Evolutionary conservation across 2,113 vertebrate species (phyloP).

Genomic region (Oncorhynchus kisutch): DNA sequence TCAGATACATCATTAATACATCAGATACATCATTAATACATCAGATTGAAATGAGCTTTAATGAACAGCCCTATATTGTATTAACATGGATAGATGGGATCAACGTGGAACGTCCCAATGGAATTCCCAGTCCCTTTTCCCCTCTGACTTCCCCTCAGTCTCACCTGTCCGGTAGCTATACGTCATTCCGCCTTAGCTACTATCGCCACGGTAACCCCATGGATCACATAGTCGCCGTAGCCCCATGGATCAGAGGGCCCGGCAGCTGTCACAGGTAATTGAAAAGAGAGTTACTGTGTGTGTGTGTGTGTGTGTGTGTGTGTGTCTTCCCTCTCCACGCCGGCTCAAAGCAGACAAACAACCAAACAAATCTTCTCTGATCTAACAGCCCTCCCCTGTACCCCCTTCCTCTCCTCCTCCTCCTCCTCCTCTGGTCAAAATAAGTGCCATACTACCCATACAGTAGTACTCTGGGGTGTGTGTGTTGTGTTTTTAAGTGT

Average conservation of each 20-base stretch:
- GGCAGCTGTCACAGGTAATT: slow-evolving; percentile 73
- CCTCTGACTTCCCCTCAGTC: background rate
- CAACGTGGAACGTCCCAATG: too few relatives aligned
- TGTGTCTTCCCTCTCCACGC: too few relatives aligned
- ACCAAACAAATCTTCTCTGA: slow-evolving; percentile 62
- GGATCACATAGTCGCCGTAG: slow-evolving; percentile 61
- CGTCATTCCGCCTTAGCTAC: slow-evolving; percentile 59
- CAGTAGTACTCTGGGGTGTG: too few relatives aligned
- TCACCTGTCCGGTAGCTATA: slow-evolving; percentile 2
- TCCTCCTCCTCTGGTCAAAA: background rate
- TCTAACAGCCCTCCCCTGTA: slow-evolving; percentile 45
- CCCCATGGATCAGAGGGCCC: slow-evolving; percentile 67
- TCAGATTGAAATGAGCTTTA: too few relatives aligned
- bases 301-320: too few relatives aligned
- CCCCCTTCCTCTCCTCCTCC: slow-evolving; percentile 12
- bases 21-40: too few relatives aligned
- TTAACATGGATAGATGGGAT: background rate
- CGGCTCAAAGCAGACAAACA: slow-evolving; percentile 20
- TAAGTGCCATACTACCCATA: too few relatives aligned
- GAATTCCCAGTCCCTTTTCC: background rate
- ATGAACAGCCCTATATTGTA: background rate
- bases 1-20: too few relatives aligned
- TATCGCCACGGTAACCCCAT: slow-evolving; percentile 60
- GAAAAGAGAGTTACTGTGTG: slow-evolving; percentile 68
- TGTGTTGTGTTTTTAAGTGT: slow-evolving; percentile 47